Percentiles rank a stretch among this genome's conserved stretches.
Evolutionary conservation across 2,113 vertebrate species (phyloP).

Genomic region (Gracilinanus agilis): DNA sequence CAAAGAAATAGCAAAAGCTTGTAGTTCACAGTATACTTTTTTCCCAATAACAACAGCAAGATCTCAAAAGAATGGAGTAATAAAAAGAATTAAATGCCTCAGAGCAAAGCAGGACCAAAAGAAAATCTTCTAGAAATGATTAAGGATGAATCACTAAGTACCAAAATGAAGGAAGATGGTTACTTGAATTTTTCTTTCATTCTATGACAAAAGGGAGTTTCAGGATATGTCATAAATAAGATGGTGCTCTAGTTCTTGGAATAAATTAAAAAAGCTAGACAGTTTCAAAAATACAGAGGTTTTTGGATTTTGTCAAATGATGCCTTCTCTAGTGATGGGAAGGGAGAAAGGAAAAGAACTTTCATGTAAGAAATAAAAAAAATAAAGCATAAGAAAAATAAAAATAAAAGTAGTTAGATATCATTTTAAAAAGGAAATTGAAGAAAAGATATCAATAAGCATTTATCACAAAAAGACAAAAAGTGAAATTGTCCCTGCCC

Average conservation of each 20-base stretch:
- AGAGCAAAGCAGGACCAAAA: constrained; percentile 76
- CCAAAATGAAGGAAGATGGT: constrained; percentile 55
- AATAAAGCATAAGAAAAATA: too few relatives aligned
- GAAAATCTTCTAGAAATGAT: constrained; percentile 51
- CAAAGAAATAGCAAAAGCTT: constrained; percentile 78
- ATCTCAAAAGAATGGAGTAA: constrained; percentile 74
- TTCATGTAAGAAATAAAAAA: too few relatives aligned
- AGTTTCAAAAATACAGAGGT: too few relatives aligned
- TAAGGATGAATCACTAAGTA: background rate
- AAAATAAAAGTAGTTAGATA: too few relatives aligned
- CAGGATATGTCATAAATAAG: background rate
- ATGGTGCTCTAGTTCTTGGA: background rate
- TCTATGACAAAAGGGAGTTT: constrained; percentile 63
- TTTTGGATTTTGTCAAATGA: too few relatives aligned
- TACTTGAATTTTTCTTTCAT: constrained; percentile 74
- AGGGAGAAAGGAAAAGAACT: too few relatives aligned
- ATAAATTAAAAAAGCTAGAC: too few relatives aligned
- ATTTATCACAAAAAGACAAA: background rate
- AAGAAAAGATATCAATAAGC: background rate
- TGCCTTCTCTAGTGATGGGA: too few relatives aligned
- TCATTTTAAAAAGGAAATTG: background rate
- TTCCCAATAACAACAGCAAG: constrained; percentile 74
- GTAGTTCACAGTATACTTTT: constrained; percentile 79
- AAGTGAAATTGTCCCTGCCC: background rate
- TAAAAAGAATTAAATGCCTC: constrained; percentile 78